A percentile compares a stretch with the other conserved stretches of the same genome.
Conservation (phyloP, 2,888 invertebrate genomes). For the Zygaena filipendulae region DNA sequence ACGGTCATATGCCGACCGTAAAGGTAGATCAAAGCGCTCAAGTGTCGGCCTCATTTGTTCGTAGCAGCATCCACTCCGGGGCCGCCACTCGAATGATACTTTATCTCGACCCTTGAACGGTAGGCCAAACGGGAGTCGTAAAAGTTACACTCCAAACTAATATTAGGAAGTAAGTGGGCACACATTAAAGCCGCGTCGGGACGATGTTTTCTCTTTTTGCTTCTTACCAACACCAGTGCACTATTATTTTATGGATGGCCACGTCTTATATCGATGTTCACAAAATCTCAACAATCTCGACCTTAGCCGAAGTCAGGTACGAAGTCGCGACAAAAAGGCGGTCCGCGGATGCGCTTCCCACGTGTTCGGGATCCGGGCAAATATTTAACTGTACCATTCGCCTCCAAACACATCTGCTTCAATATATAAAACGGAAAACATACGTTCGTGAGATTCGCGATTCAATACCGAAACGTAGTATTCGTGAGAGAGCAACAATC, state of each 20-base stretch:
- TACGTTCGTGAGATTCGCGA: constrained; percentile 56
- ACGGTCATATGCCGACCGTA: constrained; percentile 25
- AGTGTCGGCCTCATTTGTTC: constrained; percentile 36
- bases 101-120: constrained; percentile 52
- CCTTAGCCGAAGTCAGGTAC: constrained; percentile 36
- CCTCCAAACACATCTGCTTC: constrained; percentile 49
- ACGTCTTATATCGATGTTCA: constrained; percentile 45
- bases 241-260: constrained; percentile 55
- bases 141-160: constrained; percentile 55
- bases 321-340: constrained; percentile 26
- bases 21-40: constrained; percentile 47
- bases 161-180: constrained; percentile 39
- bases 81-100: constrained; percentile 37
- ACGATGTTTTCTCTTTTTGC: constrained; percentile 32
- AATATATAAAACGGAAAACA: constrained; percentile 40
- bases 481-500: constrained; percentile 59
- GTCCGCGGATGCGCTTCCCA: constrained; percentile 30
- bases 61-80: constrained; percentile 37
- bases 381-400: constrained; percentile 33
- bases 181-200: constrained; percentile 31
- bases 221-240: constrained; percentile 15
- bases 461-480: constrained; percentile 46
- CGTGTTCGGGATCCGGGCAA: constrained; percentile 34
- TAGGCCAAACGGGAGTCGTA: constrained; percentile 57
- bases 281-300: constrained; percentile 21